phyloP scores from a whole-genome alignment of 2,888 invertebrate species.

The Campoletis raptor region DNA sequence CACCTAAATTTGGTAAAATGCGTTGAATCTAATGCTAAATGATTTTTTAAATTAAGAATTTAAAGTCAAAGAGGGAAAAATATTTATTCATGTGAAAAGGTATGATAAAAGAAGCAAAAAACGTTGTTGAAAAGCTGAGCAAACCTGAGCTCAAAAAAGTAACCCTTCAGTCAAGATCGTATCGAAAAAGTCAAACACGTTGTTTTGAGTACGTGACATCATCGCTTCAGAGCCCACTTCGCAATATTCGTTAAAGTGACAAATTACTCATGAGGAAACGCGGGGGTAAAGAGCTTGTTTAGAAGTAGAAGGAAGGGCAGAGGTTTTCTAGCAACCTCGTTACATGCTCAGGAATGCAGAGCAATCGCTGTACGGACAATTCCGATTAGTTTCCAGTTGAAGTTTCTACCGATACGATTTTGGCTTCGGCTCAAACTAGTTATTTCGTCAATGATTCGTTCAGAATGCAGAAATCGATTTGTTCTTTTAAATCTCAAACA shows the following conservation, averaged over 20 bases:
- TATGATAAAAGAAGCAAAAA: neutral
- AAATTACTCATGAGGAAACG: slow-evolving; percentile 52
- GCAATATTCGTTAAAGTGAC: slow-evolving; percentile 60
- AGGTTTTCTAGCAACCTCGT: slow-evolving; percentile 39
- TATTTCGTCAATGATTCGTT: slow-evolving; percentile 16
- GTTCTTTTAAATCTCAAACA: no score
- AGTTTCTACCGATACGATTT: slow-evolving; percentile 12
- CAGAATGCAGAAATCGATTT: neutral
- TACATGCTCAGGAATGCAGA: slow-evolving; percentile 37
- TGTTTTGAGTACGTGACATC: slow-evolving; percentile 41
- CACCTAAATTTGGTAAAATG: no score
- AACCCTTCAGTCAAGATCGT: slow-evolving; percentile 48
- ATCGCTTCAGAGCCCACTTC: slow-evolving; percentile 36
- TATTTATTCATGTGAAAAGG: neutral
- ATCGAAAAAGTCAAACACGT: slow-evolving; percentile 51
- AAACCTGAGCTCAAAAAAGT: neutral
- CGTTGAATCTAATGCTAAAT: neutral
- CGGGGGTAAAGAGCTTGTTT: neutral
- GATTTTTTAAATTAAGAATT: neutral
- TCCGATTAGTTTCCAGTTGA: slow-evolving; percentile 20
- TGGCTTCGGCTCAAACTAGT: slow-evolving; percentile 38
- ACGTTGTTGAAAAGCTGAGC: neutral
- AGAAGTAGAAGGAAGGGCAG: neutral
- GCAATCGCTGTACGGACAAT: slow-evolving; percentile 47
- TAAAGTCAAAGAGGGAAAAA: neutral